Percentiles rank a stretch among this genome's conserved stretches.
These are phyloP conservation scores for Caenorhabditis panamensis DNA, from an alignment of 2,888 invertebrate species.

Conservation along the genomic window DNA sequence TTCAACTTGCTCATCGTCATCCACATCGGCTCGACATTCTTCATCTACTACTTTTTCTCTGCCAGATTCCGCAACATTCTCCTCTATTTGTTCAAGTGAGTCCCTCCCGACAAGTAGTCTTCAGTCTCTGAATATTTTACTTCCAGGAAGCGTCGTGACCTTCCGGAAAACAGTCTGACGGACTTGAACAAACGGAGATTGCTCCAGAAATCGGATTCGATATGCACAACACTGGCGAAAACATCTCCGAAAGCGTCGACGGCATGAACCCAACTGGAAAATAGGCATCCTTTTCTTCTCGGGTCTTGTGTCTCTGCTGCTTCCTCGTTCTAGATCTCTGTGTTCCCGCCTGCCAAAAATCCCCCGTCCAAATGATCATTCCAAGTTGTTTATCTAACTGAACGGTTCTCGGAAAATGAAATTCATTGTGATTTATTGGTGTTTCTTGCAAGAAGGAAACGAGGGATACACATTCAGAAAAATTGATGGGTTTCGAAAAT, in stretches of 20 bases:
- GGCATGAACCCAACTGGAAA: slow-evolving; percentile 24
- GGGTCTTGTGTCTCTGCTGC: slow-evolving; percentile 4
- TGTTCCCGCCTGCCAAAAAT: slow-evolving; percentile 4
- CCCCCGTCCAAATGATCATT: slow-evolving; percentile 26
- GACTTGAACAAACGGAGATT: slow-evolving; percentile 41
- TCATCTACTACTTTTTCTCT: slow-evolving; percentile 60
- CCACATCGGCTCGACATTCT: slow-evolving; percentile 57
- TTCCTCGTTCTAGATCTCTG: slow-evolving; percentile 12
- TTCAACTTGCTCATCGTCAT: slow-evolving; percentile 57
- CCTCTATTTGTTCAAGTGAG: slow-evolving; percentile 45
- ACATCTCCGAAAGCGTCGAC: slow-evolving; percentile 47
- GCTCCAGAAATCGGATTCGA: slow-evolving; percentile 53
- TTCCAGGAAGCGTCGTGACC: slow-evolving; percentile 42
- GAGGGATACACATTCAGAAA: slow-evolving; percentile 4
- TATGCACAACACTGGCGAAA: slow-evolving; percentile 46
- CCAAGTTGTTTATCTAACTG: slow-evolving; percentile 30
- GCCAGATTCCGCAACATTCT: slow-evolving; percentile 53
- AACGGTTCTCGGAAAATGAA: slow-evolving; percentile 31
- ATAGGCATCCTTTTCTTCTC: slow-evolving; percentile 25
- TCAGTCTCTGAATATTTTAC: neutral
- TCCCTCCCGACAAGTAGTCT: neutral
- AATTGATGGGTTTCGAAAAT: slow-evolving; percentile 52
- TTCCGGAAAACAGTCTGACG: slow-evolving; percentile 45
- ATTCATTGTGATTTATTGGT: slow-evolving; percentile 11
- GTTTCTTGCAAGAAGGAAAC: neutral